These are phyloP conservation scores for Clamator glandarius DNA, from an alignment of 2,797 vertebrate species.

Conservation along the genomic window DNA sequence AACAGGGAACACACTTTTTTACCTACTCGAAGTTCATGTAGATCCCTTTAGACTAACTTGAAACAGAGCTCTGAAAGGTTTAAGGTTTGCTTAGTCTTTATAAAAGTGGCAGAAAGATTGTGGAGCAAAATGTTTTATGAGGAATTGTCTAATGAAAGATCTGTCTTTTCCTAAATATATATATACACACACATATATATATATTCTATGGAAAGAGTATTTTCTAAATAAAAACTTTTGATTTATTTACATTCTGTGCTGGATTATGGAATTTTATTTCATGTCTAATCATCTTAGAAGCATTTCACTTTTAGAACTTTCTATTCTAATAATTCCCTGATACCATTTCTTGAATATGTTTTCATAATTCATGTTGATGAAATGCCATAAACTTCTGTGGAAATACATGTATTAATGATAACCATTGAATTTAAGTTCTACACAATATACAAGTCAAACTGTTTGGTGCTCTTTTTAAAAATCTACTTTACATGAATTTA, in stretches of 20 bases:
- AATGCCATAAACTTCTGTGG: background rate
- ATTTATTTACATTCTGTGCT: background rate
- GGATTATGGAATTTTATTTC: background rate
- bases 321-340: background rate
- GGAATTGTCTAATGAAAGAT: background rate
- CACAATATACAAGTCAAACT: background rate
- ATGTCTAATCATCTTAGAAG: background rate
- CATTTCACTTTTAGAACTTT: background rate
- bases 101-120: rapidly evolving
- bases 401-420: constrained; percentile 7
- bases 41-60: background rate
- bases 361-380: constrained; percentile 4
- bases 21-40: background rate
- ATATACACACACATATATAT: background rate
- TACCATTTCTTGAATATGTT: background rate
- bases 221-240: background rate
- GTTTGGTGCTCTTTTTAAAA: background rate
- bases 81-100: background rate
- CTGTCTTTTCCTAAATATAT: background rate
- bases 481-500: background rate
- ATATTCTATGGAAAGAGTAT: background rate
- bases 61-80: background rate
- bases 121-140: background rate
- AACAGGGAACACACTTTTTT: background rate
- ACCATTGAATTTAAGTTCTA: background rate